Evolutionary conservation across 2,797 vertebrate genomes (phyloP).

Genomic region (Odontamblyopus rebecca): DNA sequence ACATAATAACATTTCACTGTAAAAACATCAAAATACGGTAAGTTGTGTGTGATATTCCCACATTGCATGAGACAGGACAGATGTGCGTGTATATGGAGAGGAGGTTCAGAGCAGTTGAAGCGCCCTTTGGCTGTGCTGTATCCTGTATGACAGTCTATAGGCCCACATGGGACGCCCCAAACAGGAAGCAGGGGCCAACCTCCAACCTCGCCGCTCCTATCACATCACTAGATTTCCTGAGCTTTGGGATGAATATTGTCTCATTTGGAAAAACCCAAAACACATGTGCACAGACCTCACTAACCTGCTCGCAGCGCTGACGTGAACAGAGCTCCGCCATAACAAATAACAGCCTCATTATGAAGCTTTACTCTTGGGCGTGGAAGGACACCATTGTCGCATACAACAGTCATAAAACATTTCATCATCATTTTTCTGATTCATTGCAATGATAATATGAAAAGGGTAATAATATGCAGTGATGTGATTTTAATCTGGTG

Average conservation of each 20-base stretch:
- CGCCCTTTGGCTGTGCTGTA: slow-evolving; percentile 47
- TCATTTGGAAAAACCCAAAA: slow-evolving; percentile 30
- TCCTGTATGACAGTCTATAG: slow-evolving; percentile 63
- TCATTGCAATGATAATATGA: not conserved
- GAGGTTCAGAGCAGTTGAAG: slow-evolving; percentile 33
- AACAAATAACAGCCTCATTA: slow-evolving; percentile 14
- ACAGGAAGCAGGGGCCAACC: slow-evolving; percentile 57
- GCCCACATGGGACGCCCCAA: slow-evolving; percentile 32
- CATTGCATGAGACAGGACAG: not conserved
- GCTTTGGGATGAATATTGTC: slow-evolving; percentile 17
- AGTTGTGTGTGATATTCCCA: not conserved
- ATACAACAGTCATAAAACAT: not conserved
- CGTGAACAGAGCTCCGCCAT: not conserved
- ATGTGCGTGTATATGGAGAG: slow-evolving; percentile 13
- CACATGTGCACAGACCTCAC: slow-evolving; percentile 25
- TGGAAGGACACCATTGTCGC: not conserved
- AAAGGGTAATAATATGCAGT: not conserved
- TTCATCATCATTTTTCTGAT: not conserved
- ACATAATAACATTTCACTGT: too few relatives aligned
- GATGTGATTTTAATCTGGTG: not conserved
- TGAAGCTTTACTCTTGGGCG: not conserved
- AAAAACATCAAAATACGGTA: not conserved
- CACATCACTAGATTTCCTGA: slow-evolving; percentile 54
- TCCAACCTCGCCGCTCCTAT: slow-evolving; percentile 46
- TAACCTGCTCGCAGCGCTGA: slow-evolving; percentile 33